phyloP scores from a whole-genome alignment of 2,888 invertebrate species.

The Anagyrus pseudococci region DNA sequence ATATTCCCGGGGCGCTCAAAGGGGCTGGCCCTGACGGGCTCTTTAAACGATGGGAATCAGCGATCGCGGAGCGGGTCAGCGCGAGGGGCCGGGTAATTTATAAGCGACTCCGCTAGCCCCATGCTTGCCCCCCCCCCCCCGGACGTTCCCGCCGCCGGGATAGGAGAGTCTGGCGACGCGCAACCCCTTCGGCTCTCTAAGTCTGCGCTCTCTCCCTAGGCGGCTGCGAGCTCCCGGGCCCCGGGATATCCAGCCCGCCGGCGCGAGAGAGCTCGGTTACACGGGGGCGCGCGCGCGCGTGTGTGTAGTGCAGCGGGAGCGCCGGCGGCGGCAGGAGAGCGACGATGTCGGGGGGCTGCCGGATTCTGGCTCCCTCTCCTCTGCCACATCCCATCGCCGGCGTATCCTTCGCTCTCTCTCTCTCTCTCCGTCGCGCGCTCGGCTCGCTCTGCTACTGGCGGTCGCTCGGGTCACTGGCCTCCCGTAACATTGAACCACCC shows the following conservation, averaged over 20 bases:
- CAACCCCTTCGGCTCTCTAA: not conserved
- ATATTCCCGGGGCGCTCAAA: too few relatives aligned
- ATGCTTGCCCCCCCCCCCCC: not conserved
- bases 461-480: slow-evolving; percentile 60
- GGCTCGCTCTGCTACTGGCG: slow-evolving; percentile 47
- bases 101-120: slow-evolving; percentile 50
- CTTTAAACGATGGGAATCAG: slow-evolving; percentile 44
- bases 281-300: slow-evolving; percentile 12
- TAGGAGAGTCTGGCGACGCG: not conserved
- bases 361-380: slow-evolving; percentile 52
- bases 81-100: slow-evolving; percentile 55
- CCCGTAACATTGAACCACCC: slow-evolving; percentile 62
- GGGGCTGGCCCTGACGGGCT: not conserved
- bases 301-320: slow-evolving; percentile 40
- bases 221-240: not conserved
- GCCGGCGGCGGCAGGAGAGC: too few relatives aligned
- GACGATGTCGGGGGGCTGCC: too few relatives aligned
- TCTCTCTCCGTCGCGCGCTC: slow-evolving; percentile 44
- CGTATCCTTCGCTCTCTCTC: not conserved
- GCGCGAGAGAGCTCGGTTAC: not conserved
- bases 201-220: too few relatives aligned
- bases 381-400: slow-evolving; percentile 41
- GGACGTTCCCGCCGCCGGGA: too few relatives aligned
- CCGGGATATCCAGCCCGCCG: slow-evolving; percentile 30
- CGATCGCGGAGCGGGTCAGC: slow-evolving; percentile 42